Conservation (phyloP, 64 coral and sea anemone species). For the Dendrophyllia cribrosa region DNA sequence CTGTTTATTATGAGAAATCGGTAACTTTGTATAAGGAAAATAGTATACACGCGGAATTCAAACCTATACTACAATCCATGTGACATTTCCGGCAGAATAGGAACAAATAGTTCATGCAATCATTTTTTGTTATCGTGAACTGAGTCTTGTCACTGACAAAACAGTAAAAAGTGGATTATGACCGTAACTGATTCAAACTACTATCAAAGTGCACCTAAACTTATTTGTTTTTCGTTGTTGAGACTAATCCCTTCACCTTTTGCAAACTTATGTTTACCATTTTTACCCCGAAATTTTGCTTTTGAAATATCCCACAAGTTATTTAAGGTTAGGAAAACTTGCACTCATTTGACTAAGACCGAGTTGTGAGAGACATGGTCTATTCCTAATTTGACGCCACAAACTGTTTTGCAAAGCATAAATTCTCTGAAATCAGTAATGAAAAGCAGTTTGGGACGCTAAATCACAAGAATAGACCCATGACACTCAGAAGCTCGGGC, state of each 20-base stretch:
- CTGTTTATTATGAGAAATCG: neutral
- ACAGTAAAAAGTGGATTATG: conserved; percentile 4
- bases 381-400: too few relatives aligned
- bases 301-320: neutral
- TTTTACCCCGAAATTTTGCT: neutral
- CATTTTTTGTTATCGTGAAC: neutral
- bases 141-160: neutral
- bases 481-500: neutral
- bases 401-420: too few relatives aligned
- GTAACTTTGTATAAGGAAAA: neutral
- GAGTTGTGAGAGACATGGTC: neutral
- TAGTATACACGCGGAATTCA: neutral
- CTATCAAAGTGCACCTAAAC: neutral
- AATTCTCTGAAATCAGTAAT: neutral
- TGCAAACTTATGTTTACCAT: neutral
- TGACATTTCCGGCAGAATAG: neutral
- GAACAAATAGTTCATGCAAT: neutral
- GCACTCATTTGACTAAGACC: neutral
- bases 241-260: neutral
- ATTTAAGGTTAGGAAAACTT: neutral
- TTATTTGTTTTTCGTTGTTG: too few relatives aligned
- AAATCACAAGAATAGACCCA: neutral
- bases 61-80: neutral
- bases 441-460: neutral
- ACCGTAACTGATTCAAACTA: neutral